Evolutionary conservation across 1,140 invertebrate species (phyloP), one percentile per base, ranked within the genome.

Genomic region (Neomicropteryx cornuta): DNA sequence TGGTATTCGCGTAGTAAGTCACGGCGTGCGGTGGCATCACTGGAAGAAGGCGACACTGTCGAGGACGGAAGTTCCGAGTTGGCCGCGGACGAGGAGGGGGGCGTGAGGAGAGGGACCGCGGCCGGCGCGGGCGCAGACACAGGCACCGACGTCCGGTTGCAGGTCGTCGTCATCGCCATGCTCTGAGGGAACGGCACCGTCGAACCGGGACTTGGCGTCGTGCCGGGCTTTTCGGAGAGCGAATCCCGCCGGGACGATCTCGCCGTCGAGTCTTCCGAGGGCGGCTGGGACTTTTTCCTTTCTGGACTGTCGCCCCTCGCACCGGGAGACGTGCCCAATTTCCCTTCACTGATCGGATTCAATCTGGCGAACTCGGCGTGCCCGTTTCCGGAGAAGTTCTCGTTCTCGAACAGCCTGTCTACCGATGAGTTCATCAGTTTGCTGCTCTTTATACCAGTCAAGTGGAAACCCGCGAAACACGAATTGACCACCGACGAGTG

Each of bases 351-450:
- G 29, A 27, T 30, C 27, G 28, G 37, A 20, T 23, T 5, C 3
- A 13, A 2, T 13, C 18, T 11, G 17, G 24, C 19, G 18, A 33
- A 18, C 20, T 18, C 13, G 14, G 16, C 11, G 23, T 34, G 18
- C 10, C 11, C 10, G 11, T n/a, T 20, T 37, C 53, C 54, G 13
- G 60, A 60, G 11, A 80, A 78, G 35, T 80, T 78, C 52, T 82
- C 77, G 47, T 79, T 84, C 52, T 88, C 83, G 50, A 94, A 94
- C 4, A 94, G 62, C 49, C 86, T 74, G 57, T 93, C 88, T 18
- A 94, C 88, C 2, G 89, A 93, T 5, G 85, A 83, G 40, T 88
- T 87, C 88, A 94, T 94, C 2, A 83, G 55, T 66, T 88, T 87
- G 56, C 72, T 81, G 30, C 76, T 77, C 47, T 81, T 82, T 14